Evolutionary conservation across 2,113 vertebrate species (phyloP), one percentile per base, ranked within the genome.

Genomic region (Fregetta grallaria): DNA sequence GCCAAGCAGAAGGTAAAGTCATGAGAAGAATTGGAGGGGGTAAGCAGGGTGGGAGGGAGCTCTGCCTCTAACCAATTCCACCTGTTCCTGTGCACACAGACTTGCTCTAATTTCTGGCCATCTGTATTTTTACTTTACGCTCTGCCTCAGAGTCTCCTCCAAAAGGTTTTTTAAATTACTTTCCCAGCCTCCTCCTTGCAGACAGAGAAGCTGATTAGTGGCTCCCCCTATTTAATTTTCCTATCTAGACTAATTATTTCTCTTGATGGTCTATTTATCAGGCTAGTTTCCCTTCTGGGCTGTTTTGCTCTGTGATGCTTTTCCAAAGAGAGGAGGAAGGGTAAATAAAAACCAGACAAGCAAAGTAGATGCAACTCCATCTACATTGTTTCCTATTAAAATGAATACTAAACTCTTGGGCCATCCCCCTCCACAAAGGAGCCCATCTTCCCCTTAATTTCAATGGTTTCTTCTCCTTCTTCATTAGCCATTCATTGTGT

Each of bases 231-330:
- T 96, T 96, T 88, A 85, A 96, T 95, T 97, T 97, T 96, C 92
- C 94, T 95, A 92, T 95, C 95, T 96, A 70, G 68, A 7, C 65
- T 96, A 97, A 97, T 97, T 97, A 66, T 85, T 94, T 79, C 90
- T 96, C 94, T 95, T 97, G 97, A 97, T 97, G 97, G 97, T 97
- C 97, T 94, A 86, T 97, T 97, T 97, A 90, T 97, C 86, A 40
- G 92, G 90, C 86, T 94, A 11, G 74, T 96, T 97, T 94, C 32
- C 94, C 95, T 96, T 58, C 78, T 79, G 79, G 94, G 94, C 73
- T 94, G 73, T 58, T 90, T 55, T 63, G 8, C 62, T 58, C 89
- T 59, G 76, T 82, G 91, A 95, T 94, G 84, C 86, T 95, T 94
- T 95, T 97, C 87, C 89, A 96, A 82, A 86, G 66, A 36, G 29